These are phyloP conservation scores for Mustelus asterias DNA, from an alignment of 2,113 vertebrate genomes.

Conservation along the genomic window DNA sequence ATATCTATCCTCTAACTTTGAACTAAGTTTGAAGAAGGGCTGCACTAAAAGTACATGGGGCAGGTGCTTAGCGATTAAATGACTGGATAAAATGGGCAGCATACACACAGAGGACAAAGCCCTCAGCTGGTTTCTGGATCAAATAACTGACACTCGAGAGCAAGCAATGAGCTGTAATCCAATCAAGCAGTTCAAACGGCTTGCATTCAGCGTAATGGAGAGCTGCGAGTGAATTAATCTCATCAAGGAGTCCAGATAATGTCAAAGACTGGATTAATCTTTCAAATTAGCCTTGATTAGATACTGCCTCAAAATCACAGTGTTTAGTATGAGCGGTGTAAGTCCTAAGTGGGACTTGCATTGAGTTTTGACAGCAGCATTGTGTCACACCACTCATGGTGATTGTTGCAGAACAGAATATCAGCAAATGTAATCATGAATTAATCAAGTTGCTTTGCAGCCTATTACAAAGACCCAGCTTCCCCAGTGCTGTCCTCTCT, in stretches of 20 bases:
- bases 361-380: not conserved
- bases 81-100: not conserved
- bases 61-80: not conserved
- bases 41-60: not conserved
- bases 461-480: not conserved
- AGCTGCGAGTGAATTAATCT: not conserved
- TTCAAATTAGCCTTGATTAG: not conserved
- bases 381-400: not conserved
- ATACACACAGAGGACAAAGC: not conserved
- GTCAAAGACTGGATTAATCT: slow-evolving; percentile 1
- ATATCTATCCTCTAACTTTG: not conserved
- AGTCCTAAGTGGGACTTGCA: not conserved
- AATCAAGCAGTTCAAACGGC: not conserved
- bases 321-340: not conserved
- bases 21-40: not conserved
- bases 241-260: not conserved
- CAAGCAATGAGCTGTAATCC: not conserved
- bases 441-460: not conserved
- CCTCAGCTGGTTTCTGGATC: not conserved
- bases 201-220: not conserved
- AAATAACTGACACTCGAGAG: not conserved
- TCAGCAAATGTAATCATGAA: not conserved
- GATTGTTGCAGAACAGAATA: not conserved
- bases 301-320: not conserved
- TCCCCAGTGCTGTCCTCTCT: not conserved